A percentile compares a stretch with the other conserved stretches of the same genome.
Evolutionary conservation across 2,113 vertebrate species (phyloP).

Genomic region (Felis chaus): DNA sequence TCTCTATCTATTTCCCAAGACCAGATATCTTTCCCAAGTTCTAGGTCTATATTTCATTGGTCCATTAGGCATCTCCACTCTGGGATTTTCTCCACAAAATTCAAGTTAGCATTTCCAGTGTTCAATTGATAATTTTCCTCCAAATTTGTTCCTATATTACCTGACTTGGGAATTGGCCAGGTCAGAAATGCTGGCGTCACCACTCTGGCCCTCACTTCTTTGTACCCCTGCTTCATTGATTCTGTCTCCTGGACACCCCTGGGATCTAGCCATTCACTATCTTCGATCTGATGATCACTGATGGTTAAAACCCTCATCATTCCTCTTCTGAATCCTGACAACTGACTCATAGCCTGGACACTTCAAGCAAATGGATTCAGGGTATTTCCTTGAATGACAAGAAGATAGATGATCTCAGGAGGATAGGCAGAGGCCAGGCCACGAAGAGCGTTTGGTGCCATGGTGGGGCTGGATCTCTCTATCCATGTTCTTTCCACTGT

Average conservation of each 20-base stretch:
- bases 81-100: background rate
- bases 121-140: background rate
- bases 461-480: background rate
- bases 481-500: background rate
- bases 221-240: background rate
- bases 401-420: background rate
- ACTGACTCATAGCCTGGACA: background rate
- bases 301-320: too few species aligned
- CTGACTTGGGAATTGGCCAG: background rate
- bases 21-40: background rate
- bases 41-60: background rate
- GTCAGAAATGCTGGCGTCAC: background rate
- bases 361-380: background rate
- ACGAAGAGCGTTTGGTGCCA: background rate
- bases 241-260: background rate
- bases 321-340: background rate
- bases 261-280: background rate
- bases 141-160: background rate
- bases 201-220: background rate
- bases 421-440: background rate
- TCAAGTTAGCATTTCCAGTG: background rate
- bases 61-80: background rate
- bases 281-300: background rate
- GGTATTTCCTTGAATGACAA: background rate
- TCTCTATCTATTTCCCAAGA: background rate